These are phyloP conservation scores for Corvus moneduloides DNA, from an alignment of 2,113 vertebrate species.

Conservation along the genomic window DNA sequence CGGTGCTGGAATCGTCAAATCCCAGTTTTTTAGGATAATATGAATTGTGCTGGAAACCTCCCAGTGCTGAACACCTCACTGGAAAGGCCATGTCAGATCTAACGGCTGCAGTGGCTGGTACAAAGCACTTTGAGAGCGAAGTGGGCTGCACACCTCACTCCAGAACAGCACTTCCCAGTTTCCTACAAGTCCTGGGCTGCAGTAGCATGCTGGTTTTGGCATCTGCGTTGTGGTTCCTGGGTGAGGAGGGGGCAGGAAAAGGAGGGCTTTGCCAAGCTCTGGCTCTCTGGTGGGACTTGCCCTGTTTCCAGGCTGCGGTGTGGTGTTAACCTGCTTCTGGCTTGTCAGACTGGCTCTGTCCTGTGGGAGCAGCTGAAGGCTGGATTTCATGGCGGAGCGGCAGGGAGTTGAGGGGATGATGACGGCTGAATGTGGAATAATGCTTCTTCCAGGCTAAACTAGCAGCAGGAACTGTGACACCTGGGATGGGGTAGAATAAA, in stretches of 20 bases:
- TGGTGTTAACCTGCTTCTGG: background rate
- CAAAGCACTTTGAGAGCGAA: rapidly evolving
- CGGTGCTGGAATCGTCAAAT: background rate
- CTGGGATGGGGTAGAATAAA: background rate
- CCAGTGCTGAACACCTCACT: background rate
- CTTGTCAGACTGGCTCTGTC: background rate
- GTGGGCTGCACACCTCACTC: background rate
- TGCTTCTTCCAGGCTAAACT: background rate
- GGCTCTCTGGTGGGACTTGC: background rate
- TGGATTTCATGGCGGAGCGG: background rate
- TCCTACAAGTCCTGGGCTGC: background rate
- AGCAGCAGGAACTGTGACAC: background rate
- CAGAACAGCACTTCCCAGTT: background rate
- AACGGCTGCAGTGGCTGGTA: background rate
- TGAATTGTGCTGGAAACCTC: background rate
- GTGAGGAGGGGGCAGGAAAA: background rate
- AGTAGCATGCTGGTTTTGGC: background rate
- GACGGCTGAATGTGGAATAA: background rate
- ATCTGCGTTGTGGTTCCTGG: background rate
- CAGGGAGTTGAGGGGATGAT: background rate
- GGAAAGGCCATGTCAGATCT: background rate
- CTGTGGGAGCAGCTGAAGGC: background rate
- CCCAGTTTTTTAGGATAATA: background rate
- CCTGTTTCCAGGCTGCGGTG: background rate
- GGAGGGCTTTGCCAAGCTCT: background rate